Evolutionary conservation across 92 coral and sea anemone species (phyloP), one percentile per base, ranked within the genome.

Genomic region (Porites divaricata): DNA sequence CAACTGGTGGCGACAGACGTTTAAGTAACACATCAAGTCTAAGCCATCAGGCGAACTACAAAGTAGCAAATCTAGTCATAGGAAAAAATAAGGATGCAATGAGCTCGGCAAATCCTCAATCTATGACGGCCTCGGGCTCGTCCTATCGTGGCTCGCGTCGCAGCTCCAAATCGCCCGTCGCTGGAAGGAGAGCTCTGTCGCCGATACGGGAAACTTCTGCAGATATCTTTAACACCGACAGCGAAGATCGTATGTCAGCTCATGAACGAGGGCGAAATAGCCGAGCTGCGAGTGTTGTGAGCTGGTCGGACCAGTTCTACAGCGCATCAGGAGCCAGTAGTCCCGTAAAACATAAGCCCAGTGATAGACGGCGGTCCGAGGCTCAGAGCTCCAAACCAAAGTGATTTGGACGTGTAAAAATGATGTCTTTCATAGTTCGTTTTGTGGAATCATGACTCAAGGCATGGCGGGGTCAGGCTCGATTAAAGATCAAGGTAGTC

Each of bases 281-380:
- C 83, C 74, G 93, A 22, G 89, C 93, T 9, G 99, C 97, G 2
- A 97, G 97, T 62, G 98, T 94, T 21, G 99, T 97, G 63, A 97
- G 99, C 84, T 97, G 99, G 99, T 97, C 99, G 28, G 99, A 97
- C 70, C 99, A 97, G 71, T 90, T 91, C 66, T 94, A 90, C 64
- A 93, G 94, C 15, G 70, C 81, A 1, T 93, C 88, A 2, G 95
- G 95, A 12, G 80, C 94, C 4, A 89, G 89, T 6, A 94, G 98
- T 74, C 95, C 98, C 12, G 95, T 93, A 2, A 92, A 94, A 84
- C 91, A 89, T 74, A 89, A 91, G 78, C 93, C 98, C 1, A 90
- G 77, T 41, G 98, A 90, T 17, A 82, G 98, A 48, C 64, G 92
- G 23, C 83, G 89, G 65, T 92, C 91, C 11, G 98, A 94, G n/a